phyloP scores from a whole-genome alignment of 2,888 invertebrate genomes.

The Tanaodytes sp. region DNA sequence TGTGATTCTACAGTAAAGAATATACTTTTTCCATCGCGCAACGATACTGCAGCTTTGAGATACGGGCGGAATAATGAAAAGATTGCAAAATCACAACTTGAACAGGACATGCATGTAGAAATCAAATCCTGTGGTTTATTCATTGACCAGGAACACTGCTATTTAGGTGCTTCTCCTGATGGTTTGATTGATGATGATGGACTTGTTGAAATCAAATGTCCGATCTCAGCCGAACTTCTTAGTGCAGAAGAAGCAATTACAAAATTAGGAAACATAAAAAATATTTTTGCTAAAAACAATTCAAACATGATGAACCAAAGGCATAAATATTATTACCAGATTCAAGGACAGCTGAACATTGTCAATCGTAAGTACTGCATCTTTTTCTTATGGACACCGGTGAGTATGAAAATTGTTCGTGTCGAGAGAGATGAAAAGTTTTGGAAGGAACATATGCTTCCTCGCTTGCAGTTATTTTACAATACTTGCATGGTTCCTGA shows the following conservation, averaged over 20 bases:
- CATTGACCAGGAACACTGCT: conserved; percentile 30
- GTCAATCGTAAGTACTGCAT: conserved; percentile 15
- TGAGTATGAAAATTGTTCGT: conserved; percentile 11
- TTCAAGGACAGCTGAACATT: conserved; percentile 19
- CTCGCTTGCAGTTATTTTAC: conserved; percentile 1
- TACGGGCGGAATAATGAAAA: conserved; percentile 39
- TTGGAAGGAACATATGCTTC: conserved; percentile 7
- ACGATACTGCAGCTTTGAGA: conserved; percentile 14
- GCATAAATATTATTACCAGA: conserved; percentile 26
- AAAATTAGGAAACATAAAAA: not conserved
- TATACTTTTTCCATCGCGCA: conserved; percentile 36
- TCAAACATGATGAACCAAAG: conserved; percentile 7
- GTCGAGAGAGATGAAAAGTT: conserved; percentile 16
- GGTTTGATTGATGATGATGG: conserved; percentile 46
- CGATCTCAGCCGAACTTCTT: conserved; percentile 7
- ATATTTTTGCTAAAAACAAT: not conserved
- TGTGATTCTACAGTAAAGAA: conserved; percentile 32
- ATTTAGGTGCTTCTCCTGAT: conserved; percentile 48
- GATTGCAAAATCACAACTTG: conserved; percentile 21
- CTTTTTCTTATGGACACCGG: conserved; percentile 22
- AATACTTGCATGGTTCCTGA: conserved; percentile 12
- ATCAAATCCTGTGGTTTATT: conserved; percentile 36
- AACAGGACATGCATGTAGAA: conserved; percentile 4
- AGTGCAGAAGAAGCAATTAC: conserved; percentile 13
- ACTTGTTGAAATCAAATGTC: conserved; percentile 52